Conservation (phyloP, 2,113 vertebrate species). For the Microcebus ravelobensis region DNA sequence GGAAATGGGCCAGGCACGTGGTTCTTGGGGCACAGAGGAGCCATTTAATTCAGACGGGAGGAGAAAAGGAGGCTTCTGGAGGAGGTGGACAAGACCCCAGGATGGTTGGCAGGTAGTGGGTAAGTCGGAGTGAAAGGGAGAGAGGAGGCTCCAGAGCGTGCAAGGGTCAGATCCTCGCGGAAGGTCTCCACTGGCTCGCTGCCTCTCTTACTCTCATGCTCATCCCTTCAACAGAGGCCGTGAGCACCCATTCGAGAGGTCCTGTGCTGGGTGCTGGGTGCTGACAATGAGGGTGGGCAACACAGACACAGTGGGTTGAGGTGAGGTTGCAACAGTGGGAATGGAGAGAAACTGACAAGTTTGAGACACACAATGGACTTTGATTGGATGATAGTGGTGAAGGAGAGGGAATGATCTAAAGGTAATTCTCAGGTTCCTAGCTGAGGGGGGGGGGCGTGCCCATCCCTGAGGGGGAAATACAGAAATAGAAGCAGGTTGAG, state of each 20-base stretch:
- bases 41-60: background rate
- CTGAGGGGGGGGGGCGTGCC: background rate
- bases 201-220: background rate
- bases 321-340: no score
- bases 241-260: background rate
- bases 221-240: background rate
- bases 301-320: no score
- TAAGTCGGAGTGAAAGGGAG: background rate
- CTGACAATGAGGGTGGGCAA: background rate
- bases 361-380: background rate
- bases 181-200: background rate
- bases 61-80: background rate
- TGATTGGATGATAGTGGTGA: background rate
- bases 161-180: background rate
- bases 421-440: background rate
- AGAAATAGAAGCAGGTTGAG: no score
- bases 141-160: background rate
- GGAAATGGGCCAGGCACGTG: accelerated
- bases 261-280: background rate
- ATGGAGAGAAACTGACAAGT: background rate
- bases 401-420: background rate
- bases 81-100: background rate
- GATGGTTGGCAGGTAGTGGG: background rate
- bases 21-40: background rate
- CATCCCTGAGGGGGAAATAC: background rate